phyloP scores from a whole-genome alignment of 2,888 invertebrate species.

The Hypercompe scribonia region DNA sequence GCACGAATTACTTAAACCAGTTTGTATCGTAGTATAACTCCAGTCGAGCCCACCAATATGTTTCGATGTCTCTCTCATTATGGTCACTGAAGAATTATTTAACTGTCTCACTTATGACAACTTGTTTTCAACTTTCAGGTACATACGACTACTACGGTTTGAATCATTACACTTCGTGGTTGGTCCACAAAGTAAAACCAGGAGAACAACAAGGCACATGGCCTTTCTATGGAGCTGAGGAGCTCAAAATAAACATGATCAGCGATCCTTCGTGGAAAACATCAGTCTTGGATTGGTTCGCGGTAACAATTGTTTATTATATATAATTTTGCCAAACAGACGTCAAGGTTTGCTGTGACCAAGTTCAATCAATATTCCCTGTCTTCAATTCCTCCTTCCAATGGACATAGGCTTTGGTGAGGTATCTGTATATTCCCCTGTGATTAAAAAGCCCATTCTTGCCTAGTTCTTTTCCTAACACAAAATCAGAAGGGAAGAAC shows the following conservation, averaged over 20 bases:
- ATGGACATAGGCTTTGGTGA: too few species aligned
- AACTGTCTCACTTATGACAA: not conserved
- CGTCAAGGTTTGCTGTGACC: not conserved
- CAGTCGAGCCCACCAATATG: too few species aligned
- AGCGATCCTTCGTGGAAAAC: slow-evolving; percentile 34
- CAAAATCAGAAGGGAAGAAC: too few species aligned
- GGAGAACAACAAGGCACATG: slow-evolving; percentile 46
- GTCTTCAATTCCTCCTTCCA: too few species aligned
- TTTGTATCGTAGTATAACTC: too few species aligned
- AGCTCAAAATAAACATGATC: slow-evolving; percentile 41
- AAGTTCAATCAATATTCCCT: too few species aligned
- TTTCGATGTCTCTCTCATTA: too few species aligned
- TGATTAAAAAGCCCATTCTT: too few species aligned
- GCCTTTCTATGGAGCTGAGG: slow-evolving; percentile 44
- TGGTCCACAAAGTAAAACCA: slow-evolving; percentile 42
- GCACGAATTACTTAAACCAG: too few species aligned
- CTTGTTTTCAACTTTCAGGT: slow-evolving; percentile 35
- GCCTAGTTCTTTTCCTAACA: too few species aligned
- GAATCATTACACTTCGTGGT: slow-evolving; percentile 52
- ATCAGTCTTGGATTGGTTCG: slow-evolving; percentile 30
- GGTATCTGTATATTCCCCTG: too few species aligned
- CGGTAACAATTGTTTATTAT: slow-evolving; percentile 28
- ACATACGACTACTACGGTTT: slow-evolving; percentile 56
- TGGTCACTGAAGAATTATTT: not conserved
- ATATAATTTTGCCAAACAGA: not conserved